Conservation (phyloP, 2,797 vertebrate genomes). For the Schizopygopsis pylzovi region DNA sequence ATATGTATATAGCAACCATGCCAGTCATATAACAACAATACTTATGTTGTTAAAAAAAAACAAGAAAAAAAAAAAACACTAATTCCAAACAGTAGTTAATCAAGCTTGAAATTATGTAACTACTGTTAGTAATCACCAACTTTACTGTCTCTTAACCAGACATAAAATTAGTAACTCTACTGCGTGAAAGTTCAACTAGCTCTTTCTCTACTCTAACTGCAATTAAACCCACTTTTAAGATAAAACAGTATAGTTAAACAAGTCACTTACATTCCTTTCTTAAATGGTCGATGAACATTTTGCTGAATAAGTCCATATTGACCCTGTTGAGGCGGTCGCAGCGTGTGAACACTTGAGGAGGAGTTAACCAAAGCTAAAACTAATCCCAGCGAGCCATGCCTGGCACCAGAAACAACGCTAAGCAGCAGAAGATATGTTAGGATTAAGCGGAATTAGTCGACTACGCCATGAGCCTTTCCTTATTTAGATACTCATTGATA, state of each 20-base stretch:
- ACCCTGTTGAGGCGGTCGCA: constrained; percentile 56
- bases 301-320: constrained; percentile 69
- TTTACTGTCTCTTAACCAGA: background rate
- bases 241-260: background rate
- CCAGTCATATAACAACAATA: background rate
- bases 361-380: constrained; percentile 73
- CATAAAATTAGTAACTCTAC: constrained; percentile 2
- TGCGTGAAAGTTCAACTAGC: background rate
- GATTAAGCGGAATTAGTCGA: constrained; percentile 80
- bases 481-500: constrained; percentile 79
- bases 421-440: constrained; percentile 69
- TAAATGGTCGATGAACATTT: constrained; percentile 60
- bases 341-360: constrained; percentile 68
- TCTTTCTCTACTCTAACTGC: background rate
- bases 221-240: background rate
- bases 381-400: constrained; percentile 75
- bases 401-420: constrained; percentile 69
- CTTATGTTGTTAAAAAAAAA: background rate
- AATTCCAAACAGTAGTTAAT: background rate
- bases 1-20: background rate
- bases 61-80: background rate
- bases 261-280: constrained; percentile 73
- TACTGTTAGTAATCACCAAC: constrained; percentile 8
- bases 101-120: background rate
- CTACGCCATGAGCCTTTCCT: constrained; percentile 77